Evolutionary conservation across 2,888 invertebrate genomes (phyloP).

Genomic region (Steromphala cineraria): DNA sequence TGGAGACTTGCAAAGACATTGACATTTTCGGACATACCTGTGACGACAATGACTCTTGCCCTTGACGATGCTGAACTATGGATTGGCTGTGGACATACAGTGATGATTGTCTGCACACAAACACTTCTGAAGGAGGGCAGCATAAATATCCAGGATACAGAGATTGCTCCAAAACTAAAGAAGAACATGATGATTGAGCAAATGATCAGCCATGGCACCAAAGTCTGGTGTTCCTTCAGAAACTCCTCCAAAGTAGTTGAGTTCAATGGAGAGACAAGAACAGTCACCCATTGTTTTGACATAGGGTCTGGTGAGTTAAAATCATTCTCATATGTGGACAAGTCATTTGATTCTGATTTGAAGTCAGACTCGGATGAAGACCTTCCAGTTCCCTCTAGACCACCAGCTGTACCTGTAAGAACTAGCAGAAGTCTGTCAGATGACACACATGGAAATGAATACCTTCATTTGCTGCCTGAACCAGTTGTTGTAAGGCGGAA

Average conservation of each 20-base stretch:
- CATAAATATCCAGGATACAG: constrained; percentile 25
- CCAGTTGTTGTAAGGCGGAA: too few species aligned
- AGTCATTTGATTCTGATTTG: too few species aligned
- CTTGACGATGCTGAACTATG: constrained; percentile 44
- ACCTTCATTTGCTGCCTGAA: too few species aligned
- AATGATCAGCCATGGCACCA: neutral
- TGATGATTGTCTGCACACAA: constrained; percentile 41
- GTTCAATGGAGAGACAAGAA: neutral
- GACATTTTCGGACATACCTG: neutral
- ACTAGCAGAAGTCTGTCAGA: too few species aligned
- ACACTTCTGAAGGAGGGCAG: constrained; percentile 35
- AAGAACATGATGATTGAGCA: neutral
- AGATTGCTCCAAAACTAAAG: neutral
- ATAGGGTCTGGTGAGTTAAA: too few species aligned
- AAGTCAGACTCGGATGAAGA: too few species aligned
- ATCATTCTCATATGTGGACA: too few species aligned
- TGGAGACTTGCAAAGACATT: neutral
- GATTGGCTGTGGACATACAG: constrained; percentile 45
- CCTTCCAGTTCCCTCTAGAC: too few species aligned
- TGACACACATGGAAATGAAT: too few species aligned
- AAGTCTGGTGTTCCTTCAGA: constrained; percentile 5
- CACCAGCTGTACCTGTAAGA: too few species aligned
- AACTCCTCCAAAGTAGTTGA: constrained; percentile 18
- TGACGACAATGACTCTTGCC: constrained; percentile 35
- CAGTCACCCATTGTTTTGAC: neutral